These are phyloP conservation scores for Galbula dea DNA, from an alignment of 2,113 vertebrate genomes.

Conservation along the genomic window DNA sequence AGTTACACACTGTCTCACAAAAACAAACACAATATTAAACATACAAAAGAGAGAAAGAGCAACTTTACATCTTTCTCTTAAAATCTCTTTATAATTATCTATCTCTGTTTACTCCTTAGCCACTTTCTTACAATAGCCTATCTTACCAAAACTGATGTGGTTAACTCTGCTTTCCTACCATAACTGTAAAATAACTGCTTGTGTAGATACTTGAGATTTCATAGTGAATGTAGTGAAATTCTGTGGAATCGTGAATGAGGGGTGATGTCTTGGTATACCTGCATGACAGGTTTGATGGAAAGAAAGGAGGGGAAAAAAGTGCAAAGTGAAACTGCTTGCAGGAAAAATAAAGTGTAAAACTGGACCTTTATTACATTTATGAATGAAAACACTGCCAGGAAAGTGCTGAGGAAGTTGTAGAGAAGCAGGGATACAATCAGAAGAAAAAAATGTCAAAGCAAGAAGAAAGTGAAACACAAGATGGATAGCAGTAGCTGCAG, in stretches of 20 bases:
- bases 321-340: not conserved
- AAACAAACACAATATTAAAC: not conserved
- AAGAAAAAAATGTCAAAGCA: not conserved
- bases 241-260: not conserved
- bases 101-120: not conserved
- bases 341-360: not conserved
- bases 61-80: not conserved
- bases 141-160: not conserved
- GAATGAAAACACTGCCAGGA: not conserved
- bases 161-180: not conserved
- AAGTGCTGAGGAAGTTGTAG: not conserved
- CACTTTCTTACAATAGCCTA: not conserved
- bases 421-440: not conserved
- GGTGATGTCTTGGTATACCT: not conserved
- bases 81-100: not conserved
- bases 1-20: not conserved
- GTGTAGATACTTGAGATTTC: not conserved
- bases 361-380: not conserved
- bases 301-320: not conserved
- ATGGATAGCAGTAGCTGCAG: not conserved
- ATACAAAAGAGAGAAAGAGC: not conserved
- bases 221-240: not conserved
- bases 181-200: not conserved
- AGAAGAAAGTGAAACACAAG: not conserved
- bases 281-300: not conserved